Percentiles rank a stretch among this genome's conserved stretches.
Evolutionary conservation across 2,888 invertebrate species (phyloP).

Genomic region (Helobdella robusta): DNA sequence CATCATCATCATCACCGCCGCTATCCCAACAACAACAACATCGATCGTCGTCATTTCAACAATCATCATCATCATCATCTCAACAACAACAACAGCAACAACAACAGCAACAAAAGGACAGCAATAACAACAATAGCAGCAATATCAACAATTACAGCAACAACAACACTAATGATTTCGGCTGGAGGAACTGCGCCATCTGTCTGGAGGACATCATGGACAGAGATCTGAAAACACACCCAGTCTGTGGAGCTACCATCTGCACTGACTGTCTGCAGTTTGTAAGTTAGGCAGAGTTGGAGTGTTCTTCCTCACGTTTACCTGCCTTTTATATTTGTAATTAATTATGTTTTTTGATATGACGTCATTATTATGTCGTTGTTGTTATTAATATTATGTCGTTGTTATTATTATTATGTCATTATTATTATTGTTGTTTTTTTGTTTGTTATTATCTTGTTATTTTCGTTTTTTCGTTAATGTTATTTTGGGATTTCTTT

Average conservation of each 20-base stretch:
- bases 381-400: neutral
- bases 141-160: constrained; percentile 23
- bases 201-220: constrained; percentile 57
- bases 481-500: neutral
- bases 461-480: neutral
- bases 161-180: constrained; percentile 8
- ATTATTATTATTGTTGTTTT: neutral
- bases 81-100: too few species aligned
- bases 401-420: neutral
- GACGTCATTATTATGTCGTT: neutral
- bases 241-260: constrained; percentile 55
- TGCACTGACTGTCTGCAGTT: constrained; percentile 58
- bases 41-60: too few species aligned
- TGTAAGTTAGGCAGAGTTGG: constrained; percentile 32
- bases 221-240: constrained; percentile 55
- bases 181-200: constrained; percentile 54
- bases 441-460: neutral
- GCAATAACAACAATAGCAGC: too few species aligned
- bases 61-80: too few species aligned
- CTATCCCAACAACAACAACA: too few species aligned
- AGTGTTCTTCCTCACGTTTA: neutral
- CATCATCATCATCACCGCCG: too few species aligned
- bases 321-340: neutral
- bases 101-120: too few species aligned
- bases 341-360: neutral